phyloP scores from a whole-genome alignment of 2,888 invertebrate species.

The Smittia sp. region DNA sequence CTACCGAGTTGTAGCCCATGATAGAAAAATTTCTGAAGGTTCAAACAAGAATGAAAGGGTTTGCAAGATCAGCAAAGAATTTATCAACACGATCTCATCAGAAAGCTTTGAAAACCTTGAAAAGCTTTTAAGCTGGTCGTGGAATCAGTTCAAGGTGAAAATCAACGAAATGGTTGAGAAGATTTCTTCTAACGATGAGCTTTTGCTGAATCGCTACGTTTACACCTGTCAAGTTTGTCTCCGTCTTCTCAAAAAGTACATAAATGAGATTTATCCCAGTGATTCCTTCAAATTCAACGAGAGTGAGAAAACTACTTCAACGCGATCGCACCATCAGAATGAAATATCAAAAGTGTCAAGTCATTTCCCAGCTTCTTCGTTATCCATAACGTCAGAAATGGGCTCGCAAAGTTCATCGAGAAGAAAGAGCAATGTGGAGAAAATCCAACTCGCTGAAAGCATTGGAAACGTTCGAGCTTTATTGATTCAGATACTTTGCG shows the following conservation, averaged over 20 bases:
- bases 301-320: background rate
- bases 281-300: slow-evolving; percentile 37
- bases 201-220: slow-evolving; percentile 70
- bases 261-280: slow-evolving; percentile 83
- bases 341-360: background rate
- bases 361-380: slow-evolving; percentile 10
- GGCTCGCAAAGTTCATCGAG: slow-evolving; percentile 42
- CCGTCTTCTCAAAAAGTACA: slow-evolving; percentile 76
- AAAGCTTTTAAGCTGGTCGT: slow-evolving; percentile 85
- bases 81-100: slow-evolving; percentile 81
- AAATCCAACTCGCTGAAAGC: slow-evolving; percentile 76
- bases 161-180: slow-evolving; percentile 59
- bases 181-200: slow-evolving; percentile 36
- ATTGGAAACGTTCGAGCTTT: slow-evolving; percentile 81
- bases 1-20: slow-evolving; percentile 66
- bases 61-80: slow-evolving; percentile 80
- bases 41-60: slow-evolving; percentile 66
- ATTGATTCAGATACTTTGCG: slow-evolving; percentile 78
- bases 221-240: slow-evolving; percentile 83
- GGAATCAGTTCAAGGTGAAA: slow-evolving; percentile 78
- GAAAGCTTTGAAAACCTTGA: slow-evolving; percentile 82
- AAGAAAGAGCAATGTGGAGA: slow-evolving; percentile 57
- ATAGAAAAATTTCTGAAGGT: slow-evolving; percentile 59
- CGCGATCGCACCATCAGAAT: slow-evolving; percentile 5
- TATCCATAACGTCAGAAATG: slow-evolving; percentile 44